Conservation (phyloP, 2,888 invertebrate genomes). For the Seladonia tumulorum region DNA sequence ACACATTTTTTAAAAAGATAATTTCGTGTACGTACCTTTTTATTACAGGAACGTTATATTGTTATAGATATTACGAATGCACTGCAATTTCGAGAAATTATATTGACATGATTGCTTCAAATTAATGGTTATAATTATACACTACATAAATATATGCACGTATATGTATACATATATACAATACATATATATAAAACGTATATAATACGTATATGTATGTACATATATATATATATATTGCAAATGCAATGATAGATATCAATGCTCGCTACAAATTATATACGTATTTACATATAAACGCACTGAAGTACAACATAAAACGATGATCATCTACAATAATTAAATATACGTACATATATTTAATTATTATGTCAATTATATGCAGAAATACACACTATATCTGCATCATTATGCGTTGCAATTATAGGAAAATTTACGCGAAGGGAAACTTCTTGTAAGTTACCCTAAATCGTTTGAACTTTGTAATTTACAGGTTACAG, state of each 20-base stretch:
- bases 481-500: background rate
- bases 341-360: background rate
- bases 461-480: background rate
- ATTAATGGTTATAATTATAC: background rate
- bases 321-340: background rate
- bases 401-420: background rate
- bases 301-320: background rate
- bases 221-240: too few species aligned
- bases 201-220: too few species aligned
- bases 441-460: background rate
- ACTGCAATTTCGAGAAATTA: background rate
- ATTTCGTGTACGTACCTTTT: background rate
- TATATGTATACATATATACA: too few species aligned
- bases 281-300: background rate
- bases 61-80: background rate
- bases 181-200: too few species aligned
- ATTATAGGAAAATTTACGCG: background rate
- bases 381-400: too few species aligned
- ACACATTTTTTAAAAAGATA: conserved; percentile 16
- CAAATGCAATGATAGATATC: background rate
- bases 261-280: background rate
- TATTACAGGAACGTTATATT: background rate
- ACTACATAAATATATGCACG: background rate
- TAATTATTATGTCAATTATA: too few species aligned
- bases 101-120: background rate